Percentiles rank a stretch among this genome's conserved stretches.
These are phyloP conservation scores for Clusia tigrina DNA, from an alignment of 2,888 invertebrate species.

Conservation along the genomic window DNA sequence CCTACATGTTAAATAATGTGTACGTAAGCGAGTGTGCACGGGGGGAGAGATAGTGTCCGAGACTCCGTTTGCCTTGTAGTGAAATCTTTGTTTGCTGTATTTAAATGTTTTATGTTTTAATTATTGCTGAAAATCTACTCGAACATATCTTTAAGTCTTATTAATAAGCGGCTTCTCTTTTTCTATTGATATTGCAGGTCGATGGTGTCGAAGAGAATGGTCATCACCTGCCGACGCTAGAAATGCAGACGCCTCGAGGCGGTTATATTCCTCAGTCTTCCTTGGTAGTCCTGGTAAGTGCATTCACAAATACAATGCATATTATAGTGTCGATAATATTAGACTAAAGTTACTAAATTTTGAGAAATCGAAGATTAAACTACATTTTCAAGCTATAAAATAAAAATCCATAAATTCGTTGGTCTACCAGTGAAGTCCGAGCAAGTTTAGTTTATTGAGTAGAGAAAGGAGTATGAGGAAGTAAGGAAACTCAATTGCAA, in stretches of 20 bases:
- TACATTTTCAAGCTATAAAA: too few species aligned
- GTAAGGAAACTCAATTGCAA: too few species aligned
- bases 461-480: too few species aligned
- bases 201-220: conserved; percentile 94
- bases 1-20: not conserved
- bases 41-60: not conserved
- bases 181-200: conserved; percentile 71
- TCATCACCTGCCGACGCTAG: conserved; percentile 83
- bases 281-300: conserved; percentile 84
- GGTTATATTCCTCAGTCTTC: conserved; percentile 90
- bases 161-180: conserved; percentile 46
- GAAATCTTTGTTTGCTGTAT: not conserved
- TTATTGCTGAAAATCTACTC: too few species aligned
- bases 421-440: too few species aligned
- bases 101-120: too few species aligned
- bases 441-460: too few species aligned
- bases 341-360: too few species aligned
- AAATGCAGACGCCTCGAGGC: conserved; percentile 81
- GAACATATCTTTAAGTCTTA: not conserved
- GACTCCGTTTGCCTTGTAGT: not conserved
- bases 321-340: too few species aligned
- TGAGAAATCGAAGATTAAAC: too few species aligned
- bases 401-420: too few species aligned
- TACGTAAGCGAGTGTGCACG: not conserved
- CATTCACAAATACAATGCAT: not conserved